Conservation (phyloP, 2,797 vertebrate genomes). For the Gymnopithys bicolor region DNA sequence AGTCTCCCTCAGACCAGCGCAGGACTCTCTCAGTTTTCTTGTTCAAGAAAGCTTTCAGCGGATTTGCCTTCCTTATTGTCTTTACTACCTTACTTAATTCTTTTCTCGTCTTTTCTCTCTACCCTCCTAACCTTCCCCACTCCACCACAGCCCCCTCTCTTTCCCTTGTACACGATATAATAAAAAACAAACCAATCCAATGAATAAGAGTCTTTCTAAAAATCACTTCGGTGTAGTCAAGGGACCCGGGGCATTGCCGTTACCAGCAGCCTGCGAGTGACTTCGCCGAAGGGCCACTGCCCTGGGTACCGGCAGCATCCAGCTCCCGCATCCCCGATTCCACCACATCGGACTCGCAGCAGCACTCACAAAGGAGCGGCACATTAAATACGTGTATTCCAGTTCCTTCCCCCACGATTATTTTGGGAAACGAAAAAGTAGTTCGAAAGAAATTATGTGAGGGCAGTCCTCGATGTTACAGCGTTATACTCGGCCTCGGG, state of each 20-base stretch:
- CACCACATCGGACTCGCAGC: not conserved
- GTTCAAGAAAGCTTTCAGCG: constrained; percentile 38
- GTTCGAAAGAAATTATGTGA: not conserved
- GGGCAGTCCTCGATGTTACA: not conserved
- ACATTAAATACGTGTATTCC: not conserved
- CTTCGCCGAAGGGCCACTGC: not conserved
- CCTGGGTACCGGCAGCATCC: not conserved
- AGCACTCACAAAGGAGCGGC: accelerated
- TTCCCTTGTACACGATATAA: constrained; percentile 3
- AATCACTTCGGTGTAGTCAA: not conserved
- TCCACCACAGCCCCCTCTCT: not conserved
- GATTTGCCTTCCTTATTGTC: not conserved
- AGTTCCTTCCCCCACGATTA: not conserved
- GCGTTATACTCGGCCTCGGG: not conserved
- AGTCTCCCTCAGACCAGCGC: not conserved
- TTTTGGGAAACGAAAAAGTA: not conserved
- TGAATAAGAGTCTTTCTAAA: not conserved
- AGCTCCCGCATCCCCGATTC: not conserved
- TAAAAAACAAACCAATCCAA: constrained; percentile 9
- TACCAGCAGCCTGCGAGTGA: not conserved
- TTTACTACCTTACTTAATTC: constrained; percentile 60
- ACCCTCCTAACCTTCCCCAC: not conserved
- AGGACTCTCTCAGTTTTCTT: not conserved
- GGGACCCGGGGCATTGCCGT: not conserved
- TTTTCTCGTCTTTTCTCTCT: not conserved